Base-by-base conservation (phyloP, 2,888 invertebrate genomes). In the Orthosia gothica region DNA sequence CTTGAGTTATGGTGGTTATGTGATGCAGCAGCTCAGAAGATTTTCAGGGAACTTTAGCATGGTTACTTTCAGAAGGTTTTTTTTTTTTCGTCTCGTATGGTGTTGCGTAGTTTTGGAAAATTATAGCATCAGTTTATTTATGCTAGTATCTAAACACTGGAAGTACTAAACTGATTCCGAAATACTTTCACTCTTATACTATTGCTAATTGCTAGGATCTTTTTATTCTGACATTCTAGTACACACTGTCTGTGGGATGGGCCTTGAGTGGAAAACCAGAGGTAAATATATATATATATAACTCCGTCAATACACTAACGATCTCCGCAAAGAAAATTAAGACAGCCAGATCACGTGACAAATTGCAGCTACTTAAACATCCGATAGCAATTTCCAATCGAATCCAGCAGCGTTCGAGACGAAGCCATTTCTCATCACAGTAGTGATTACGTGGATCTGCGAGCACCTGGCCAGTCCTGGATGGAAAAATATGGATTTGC, bases 401-500 rank as follows among this genome's bases (percentile, higher is more conserved):
- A 83, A 87, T 89, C 83, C 87, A 85, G 86, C 83, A 71, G 72
- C 82, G 76, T 78, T 87, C 79, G 76, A 84, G 85, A 87, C 77
- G 81, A 74, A 70, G 84, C 88, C 84, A 91, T 92, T 90, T 89
- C 89, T 92, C 91, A 90, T 85, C 87, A 86, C 65, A 32, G 73
- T 58, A 76, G 83, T 91, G 90, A 92, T 91, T 90, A 87, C 89
- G 76, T 71, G 74, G 84, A 86, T 84, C 77, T 73, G n/a, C 12
- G 80, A 75, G 76, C 87, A 87, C 91, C 92, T 91, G 91, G 91
- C 85, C 86, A 85, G 74, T 75, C 68, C 82, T 77, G 70, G 81
- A 58, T 66, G 77, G 83, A 91, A 91, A 92, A 92, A 93, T 93
- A 93, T 93, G 92, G 88, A 89, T 86, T 79, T 88, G 77, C 91